Base-by-base conservation (phyloP, 2,113 vertebrate species). In the Sialia sialis region DNA sequence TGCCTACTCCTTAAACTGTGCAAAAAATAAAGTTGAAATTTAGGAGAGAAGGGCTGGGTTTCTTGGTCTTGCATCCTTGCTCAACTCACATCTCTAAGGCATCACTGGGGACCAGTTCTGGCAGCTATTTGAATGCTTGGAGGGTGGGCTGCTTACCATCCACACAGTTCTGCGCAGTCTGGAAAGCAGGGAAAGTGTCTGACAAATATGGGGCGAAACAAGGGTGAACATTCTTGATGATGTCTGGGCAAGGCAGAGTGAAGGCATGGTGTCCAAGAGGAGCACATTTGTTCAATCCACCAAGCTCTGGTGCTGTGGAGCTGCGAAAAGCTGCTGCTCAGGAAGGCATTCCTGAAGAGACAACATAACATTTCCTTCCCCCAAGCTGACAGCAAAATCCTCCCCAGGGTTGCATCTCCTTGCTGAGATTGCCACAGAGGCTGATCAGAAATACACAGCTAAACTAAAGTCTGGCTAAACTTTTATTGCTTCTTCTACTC, bases 401-500 rank as follows among this genome's bases (percentile, higher is more conserved):
- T 16, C 16, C 23, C 46, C 29, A 43, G 16, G 18, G 6, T 23
- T 36, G 32, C 41, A 76, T 4, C 66, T 73, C 17, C 36, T 51
- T 64, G 25, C 29, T 72, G 78, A 91, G 39, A 39, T 51, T 16
- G 20, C 48, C 51, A 54, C 1, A 3, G 44, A 51, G 43, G 12
- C 6, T 89, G 21, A 62, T 9, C 2, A 2, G n/a, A 68, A 30
- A 76, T 34, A 38, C 2, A 64, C 0, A 0, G 18, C 16, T 68
- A 15, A 67, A 39, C 25, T 30, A 8, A 58, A 10, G 3, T 14
- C 43, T 11, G 2, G 36, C 36, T 66, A 41, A 76, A 62, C 25
- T 63, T 54, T n/a, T 39, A 41, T 16, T 66, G 16, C 8, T 86
- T 58, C 32, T 44, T 64, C 43, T 59, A 20, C 8, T 67, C 41